Conservation (phyloP, 2,797 vertebrate genomes). For the Florisuga fusca region DNA sequence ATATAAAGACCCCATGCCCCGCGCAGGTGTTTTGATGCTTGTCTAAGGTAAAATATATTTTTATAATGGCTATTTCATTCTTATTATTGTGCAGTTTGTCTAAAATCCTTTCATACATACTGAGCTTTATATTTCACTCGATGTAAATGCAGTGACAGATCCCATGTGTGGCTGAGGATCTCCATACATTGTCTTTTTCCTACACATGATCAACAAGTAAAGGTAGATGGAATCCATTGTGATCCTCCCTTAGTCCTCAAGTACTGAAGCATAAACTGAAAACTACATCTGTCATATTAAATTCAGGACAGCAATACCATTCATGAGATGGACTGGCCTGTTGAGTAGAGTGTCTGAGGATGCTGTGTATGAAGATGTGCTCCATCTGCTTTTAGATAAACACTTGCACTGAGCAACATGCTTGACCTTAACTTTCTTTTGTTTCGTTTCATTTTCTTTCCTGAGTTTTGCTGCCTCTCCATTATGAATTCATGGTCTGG, state of each 20-base stretch:
- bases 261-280: neutral
- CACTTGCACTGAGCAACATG: neutral
- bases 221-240: neutral
- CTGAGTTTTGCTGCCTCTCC: neutral
- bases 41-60: neutral
- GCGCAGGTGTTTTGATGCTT: neutral
- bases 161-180: neutral
- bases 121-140: neutral
- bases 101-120: neutral
- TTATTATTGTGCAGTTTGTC: neutral
- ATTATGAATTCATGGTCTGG: neutral
- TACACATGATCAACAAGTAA: neutral
- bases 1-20: accelerated
- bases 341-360: neutral
- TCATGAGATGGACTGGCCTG: neutral
- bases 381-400: neutral
- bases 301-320: neutral
- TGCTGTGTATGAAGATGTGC: neutral
- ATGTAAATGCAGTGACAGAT: neutral
- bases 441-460: neutral
- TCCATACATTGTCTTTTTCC: neutral
- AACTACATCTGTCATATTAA: neutral
- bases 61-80: neutral
- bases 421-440: neutral
- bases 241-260: neutral